Conservation (phyloP, 2,888 invertebrate species). For the Chromoteleia sp. region DNA sequence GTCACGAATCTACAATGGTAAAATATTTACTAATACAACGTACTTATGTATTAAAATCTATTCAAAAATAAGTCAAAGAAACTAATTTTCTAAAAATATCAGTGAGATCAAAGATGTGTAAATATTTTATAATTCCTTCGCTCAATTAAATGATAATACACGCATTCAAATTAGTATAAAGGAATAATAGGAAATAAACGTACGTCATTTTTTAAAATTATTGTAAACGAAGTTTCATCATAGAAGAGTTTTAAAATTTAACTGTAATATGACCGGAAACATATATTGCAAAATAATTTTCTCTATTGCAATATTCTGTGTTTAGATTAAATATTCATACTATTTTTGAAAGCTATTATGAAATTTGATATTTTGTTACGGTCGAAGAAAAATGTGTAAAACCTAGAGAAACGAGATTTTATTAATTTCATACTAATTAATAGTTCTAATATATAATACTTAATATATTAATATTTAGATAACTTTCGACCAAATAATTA, state of each 20-base stretch:
- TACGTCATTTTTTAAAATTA: too few species aligned
- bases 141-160: too few species aligned
- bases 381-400: background rate
- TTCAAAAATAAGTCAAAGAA: background rate
- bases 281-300: background rate
- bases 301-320: background rate
- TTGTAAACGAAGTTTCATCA: too few species aligned
- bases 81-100: conserved; percentile 14
- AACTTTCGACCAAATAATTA: background rate
- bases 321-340: background rate
- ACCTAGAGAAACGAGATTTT: background rate
- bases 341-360: conserved; percentile 1
- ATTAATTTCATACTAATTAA: background rate
- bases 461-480: background rate
- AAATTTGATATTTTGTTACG: background rate
- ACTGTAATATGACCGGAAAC: background rate
- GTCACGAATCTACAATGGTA: too few species aligned
- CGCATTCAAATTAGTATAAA: too few species aligned
- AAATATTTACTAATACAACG: too few species aligned
- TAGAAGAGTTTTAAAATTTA: too few species aligned
- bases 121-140: too few species aligned
- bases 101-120: background rate
- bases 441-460: background rate
- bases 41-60: too few species aligned
- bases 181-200: too few species aligned